Percentiles rank a stretch among this genome's conserved stretches.
These are phyloP conservation scores for Drosophila testacea DNA, from an alignment of 2,888 invertebrate genomes.

Conservation along the genomic window DNA sequence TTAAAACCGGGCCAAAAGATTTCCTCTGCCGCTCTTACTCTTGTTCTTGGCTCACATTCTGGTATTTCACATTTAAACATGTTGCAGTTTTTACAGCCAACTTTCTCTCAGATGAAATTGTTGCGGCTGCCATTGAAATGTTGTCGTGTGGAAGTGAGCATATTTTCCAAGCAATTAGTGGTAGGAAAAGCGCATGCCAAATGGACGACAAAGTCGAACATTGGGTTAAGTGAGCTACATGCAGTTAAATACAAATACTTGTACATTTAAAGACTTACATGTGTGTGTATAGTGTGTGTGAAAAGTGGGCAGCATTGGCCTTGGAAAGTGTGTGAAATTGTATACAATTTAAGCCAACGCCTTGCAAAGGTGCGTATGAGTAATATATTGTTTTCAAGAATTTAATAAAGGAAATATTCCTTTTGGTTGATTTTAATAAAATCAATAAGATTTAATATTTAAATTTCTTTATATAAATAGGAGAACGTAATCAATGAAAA, in stretches of 20 bases:
- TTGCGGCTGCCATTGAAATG: slow-evolving; percentile 70
- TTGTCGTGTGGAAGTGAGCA: slow-evolving; percentile 69
- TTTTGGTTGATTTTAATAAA: no score
- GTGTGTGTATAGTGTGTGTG: neutral
- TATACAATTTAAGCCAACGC: slow-evolving; percentile 1
- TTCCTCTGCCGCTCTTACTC: slow-evolving; percentile 3
- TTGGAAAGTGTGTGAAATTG: slow-evolving; percentile 3
- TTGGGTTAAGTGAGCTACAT: slow-evolving; percentile 41
- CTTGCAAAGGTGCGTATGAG: neutral
- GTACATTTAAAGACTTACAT: neutral
- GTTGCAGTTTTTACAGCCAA: slow-evolving; percentile 54
- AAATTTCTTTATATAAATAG: no score
- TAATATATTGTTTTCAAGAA: no score
- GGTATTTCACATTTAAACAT: slow-evolving; percentile 44
- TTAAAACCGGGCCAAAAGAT: slow-evolving; percentile 49
- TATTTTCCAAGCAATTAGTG: slow-evolving; percentile 78
- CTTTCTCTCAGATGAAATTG: slow-evolving; percentile 44
- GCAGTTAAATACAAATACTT: slow-evolving; percentile 1
- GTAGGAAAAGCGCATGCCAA: slow-evolving; percentile 47
- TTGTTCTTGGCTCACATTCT: slow-evolving; percentile 8
- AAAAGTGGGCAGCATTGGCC: slow-evolving; percentile 7
- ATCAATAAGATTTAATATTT: no score
- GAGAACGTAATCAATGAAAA: no score
- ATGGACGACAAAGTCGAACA: slow-evolving; percentile 42
- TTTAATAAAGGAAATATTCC: no score